Evolutionary conservation across 92 coral and sea anemone genomes (phyloP), one percentile per base, ranked within the genome.

Genomic region (Pocillopora meandrina): DNA sequence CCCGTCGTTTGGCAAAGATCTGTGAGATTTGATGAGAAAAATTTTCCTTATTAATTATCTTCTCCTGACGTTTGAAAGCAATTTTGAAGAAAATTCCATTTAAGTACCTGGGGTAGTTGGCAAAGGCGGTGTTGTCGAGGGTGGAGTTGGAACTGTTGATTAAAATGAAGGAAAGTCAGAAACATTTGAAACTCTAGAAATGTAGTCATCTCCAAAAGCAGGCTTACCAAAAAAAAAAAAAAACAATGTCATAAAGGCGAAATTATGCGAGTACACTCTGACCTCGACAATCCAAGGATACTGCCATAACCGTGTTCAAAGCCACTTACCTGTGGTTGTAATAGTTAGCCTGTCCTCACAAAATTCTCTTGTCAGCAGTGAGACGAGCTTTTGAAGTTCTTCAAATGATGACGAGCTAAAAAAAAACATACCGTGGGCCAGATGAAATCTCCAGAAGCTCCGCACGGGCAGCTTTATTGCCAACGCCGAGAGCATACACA

Each of bases 361-460:
- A 9, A 83, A 63, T 10, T 56, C 12, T 26, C 20, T 61, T 71
- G 49, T 34, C 2, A 72, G 17, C 26, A 17, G 31, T n/a, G 78
- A 3, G 47, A 78, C n/a, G 15, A 82, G 9, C 18, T 18, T 23
- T 52, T 31, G 55, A 16, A 74, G 75, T 14, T 76, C 75, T 10
- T 13, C 56, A n/a, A 74, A 84, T 5, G 82, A 84, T 5, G 64
- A 13, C 9, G 81, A 21, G 2, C 15, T 49, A 19, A 67, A 91
- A n/a, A n/a, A n/a, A n/a, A 60, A 82, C 80, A 80, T 87, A 78
- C 5, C 70, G 85, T 18, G 89, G 47, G 20, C 71, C 76, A 1
- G 93, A 87, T 9, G 93, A 84, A 35, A 91, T 89, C 63, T 83
- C 87, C 18, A 49, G 34, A 10, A 91, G 89, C 61, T 91, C 88